A percentile compares a stretch with the other conserved stretches of the same genome.
These are phyloP conservation scores for Caenorhabditis sinica DNA, from an alignment of 2,888 invertebrate genomes.

Conservation along the genomic window DNA sequence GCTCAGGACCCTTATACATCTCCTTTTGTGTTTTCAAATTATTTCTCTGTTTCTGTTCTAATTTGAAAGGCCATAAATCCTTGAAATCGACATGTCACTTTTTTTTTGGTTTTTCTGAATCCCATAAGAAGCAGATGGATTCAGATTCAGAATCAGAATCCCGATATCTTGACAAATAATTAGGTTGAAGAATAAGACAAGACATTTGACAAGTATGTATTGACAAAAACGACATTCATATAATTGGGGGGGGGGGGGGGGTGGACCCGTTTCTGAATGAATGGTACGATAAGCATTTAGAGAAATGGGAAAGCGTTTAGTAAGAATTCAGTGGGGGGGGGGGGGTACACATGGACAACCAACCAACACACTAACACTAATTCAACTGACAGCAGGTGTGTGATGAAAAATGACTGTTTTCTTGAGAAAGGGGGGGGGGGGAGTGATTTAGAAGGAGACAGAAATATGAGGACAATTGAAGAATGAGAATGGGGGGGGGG, in stretches of 20 bases:
- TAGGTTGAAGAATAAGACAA: too few species aligned
- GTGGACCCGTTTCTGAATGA: not conserved
- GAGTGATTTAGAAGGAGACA: too few species aligned
- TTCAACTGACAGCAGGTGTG: constrained; percentile 34
- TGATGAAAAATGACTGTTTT: constrained; percentile 36
- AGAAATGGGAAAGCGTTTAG: constrained; percentile 27
- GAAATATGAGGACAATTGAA: constrained; percentile 15
- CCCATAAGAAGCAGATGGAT: not conserved
- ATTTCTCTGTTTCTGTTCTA: too few species aligned
- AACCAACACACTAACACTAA: too few species aligned
- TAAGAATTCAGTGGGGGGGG: constrained; percentile 12
- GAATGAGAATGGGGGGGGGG: not conserved
- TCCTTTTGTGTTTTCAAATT: not conserved
- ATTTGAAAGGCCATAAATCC: too few species aligned
- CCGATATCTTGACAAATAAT: too few species aligned
- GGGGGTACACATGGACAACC: not conserved
- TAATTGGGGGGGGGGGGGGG: constrained; percentile 24
- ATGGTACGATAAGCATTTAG: constrained; percentile 11
- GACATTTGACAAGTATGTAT: too few species aligned
- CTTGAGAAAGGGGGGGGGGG: not conserved
- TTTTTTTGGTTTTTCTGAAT: not conserved
- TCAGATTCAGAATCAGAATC: too few species aligned
- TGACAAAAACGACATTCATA: too few species aligned
- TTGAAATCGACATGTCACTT: too few species aligned
- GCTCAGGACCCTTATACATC: not conserved